Evolutionary conservation across 2,113 vertebrate genomes (phyloP).

Genomic region (human): GRCh38 chr17:55330001-55330500

Average conservation of each 20-base stretch:
- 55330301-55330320: neutral
- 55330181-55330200: neutral
- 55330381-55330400: neutral
- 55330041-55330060: neutral
- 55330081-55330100: neutral
- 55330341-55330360: neutral
- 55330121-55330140: conserved; percentile 4
- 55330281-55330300: neutral
- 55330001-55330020: neutral
- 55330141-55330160: neutral
- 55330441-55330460: neutral
- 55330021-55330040: neutral
- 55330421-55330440: neutral
- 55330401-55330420: neutral
- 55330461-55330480: neutral
- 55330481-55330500: neutral
- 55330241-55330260: neutral
- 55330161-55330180: neutral
- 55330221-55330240: neutral
- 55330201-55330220: neutral
- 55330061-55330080: neutral
- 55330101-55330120: neutral
- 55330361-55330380: neutral
- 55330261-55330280: neutral
- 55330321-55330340: neutral